phyloP scores from a whole-genome alignment of 2,113 vertebrate genomes.

The Sus scrofa region T2T-Sscrofa CM000823.6:59467501-59468000 shows the following conservation, averaged over 20 bases:
- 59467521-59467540: no score
- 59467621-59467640: not conserved
- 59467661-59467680: not conserved
- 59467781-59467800: not conserved
- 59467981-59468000: not conserved
- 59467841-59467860: not conserved
- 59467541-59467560: no score
- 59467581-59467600: not conserved
- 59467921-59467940: not conserved
- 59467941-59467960: not conserved
- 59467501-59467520: no score
- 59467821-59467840: not conserved
- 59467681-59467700: not conserved
- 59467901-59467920: not conserved
- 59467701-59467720: not conserved
- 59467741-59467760: not conserved
- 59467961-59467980: not conserved
- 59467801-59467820: fast-evolving
- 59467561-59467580: no score
- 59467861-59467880: not conserved
- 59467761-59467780: not conserved
- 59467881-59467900: not conserved
- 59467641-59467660: not conserved
- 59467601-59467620: not conserved
- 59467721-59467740: not conserved